Percentiles rank a stretch among this genome's conserved stretches.
Evolutionary conservation across 2,113 vertebrate species (phyloP).

Genomic region (Passer domesticus): DNA sequence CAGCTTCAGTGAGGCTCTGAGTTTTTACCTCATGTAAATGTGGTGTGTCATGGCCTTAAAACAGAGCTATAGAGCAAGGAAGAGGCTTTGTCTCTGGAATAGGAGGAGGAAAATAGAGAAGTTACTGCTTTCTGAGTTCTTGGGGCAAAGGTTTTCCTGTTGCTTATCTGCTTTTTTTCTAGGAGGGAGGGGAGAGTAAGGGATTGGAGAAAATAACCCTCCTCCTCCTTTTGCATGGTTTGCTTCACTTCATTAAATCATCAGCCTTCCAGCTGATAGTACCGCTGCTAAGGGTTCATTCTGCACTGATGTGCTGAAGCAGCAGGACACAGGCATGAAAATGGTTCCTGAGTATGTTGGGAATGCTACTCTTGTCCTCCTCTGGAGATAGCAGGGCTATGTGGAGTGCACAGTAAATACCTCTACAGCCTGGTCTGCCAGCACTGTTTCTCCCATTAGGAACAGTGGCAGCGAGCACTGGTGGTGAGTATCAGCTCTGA

Average conservation of each 20-base stretch:
- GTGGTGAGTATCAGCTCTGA: not conserved
- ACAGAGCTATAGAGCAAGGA: not conserved
- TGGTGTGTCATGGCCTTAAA: not conserved
- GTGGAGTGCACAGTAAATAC: not conserved
- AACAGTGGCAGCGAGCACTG: not conserved
- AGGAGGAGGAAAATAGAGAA: not conserved
- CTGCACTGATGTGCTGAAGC: not conserved
- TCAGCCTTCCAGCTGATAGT: not conserved
- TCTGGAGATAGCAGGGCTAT: not conserved
- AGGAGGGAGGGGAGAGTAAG: slow-evolving; percentile 15
- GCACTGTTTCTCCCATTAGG: not conserved
- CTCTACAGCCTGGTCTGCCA: not conserved
- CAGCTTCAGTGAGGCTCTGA: not conserved
- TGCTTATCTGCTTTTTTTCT: not conserved
- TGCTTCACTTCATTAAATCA: not conserved
- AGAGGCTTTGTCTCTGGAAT: not conserved
- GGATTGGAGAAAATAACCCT: slow-evolving; percentile 22
- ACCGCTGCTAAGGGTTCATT: not conserved
- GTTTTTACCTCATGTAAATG: not conserved
- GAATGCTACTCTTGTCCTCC: not conserved
- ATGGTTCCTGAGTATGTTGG: not conserved
- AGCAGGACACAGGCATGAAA: not conserved
- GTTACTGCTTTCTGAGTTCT: not conserved
- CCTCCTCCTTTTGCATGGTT: not conserved
- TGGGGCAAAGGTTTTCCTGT: slow-evolving; percentile 45